phyloP scores from a whole-genome alignment of 2,797 vertebrate species.

The Labeo calbasu region DNA sequence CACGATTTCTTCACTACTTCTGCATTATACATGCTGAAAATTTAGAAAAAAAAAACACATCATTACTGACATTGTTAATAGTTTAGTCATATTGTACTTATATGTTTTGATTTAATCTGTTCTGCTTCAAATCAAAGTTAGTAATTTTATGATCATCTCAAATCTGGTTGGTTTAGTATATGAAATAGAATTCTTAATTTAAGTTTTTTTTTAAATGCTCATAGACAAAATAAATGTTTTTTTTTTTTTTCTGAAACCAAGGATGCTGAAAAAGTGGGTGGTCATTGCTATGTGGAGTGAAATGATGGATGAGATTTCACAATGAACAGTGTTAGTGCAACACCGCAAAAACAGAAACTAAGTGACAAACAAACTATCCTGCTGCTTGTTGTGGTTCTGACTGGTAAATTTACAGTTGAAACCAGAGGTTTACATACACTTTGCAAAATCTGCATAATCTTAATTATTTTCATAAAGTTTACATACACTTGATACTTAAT shows the following conservation, averaged over 20 bases:
- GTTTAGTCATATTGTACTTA: neutral
- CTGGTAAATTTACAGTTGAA: neutral
- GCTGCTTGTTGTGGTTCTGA: neutral
- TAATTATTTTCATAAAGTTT: too few relatives aligned
- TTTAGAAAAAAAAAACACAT: too few relatives aligned
- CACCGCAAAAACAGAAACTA: neutral
- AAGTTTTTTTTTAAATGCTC: neutral
- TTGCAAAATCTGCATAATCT: too few relatives aligned
- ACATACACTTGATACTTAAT: too few relatives aligned
- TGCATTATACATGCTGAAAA: neutral
- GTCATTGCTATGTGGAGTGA: neutral
- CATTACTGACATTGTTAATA: neutral
- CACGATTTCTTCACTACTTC: neutral
- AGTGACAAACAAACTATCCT: neutral
- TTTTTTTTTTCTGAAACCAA: neutral
- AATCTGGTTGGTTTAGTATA: neutral
- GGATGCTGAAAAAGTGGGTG: neutral
- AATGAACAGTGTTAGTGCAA: neutral
- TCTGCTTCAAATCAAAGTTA: neutral
- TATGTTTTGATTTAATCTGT: neutral
- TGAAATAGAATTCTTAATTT: neutral
- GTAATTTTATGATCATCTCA: neutral
- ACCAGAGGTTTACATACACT: too few relatives aligned
- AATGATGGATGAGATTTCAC: neutral
- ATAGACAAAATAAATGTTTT: neutral